A percentile compares a stretch with the other conserved stretches of the same genome.
Evolutionary conservation across 2,113 vertebrate species (phyloP).

Genomic region (Tenrec ecaudatus): DNA sequence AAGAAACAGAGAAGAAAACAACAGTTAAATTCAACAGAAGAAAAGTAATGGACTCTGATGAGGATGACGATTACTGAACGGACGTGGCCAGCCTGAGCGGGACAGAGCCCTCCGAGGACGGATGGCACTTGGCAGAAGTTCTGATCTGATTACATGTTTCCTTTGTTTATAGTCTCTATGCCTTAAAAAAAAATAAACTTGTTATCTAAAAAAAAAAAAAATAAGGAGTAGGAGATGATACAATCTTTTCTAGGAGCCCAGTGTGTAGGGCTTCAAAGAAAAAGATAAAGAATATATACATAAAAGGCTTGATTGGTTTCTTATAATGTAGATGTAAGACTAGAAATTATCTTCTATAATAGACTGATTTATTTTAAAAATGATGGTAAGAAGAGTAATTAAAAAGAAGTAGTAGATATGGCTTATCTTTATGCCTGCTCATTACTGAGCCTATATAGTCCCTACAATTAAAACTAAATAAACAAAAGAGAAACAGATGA

Average conservation of each 20-base stretch:
- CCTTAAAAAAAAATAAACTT: slow-evolving; percentile 81
- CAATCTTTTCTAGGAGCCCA: neutral
- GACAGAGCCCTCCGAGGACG: slow-evolving; percentile 65
- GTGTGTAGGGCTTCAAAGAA: neutral
- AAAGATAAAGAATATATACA: neutral
- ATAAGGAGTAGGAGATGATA: neutral
- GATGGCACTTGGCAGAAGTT: slow-evolving; percentile 63
- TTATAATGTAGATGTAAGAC: neutral
- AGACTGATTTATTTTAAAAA: neutral
- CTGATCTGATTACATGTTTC: slow-evolving; percentile 74
- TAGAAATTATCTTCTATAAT: neutral
- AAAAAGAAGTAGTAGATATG: neutral
- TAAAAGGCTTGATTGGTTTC: neutral
- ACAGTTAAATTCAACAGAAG: slow-evolving; percentile 98
- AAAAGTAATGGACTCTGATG: slow-evolving; percentile 98
- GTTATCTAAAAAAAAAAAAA: slow-evolving; percentile 75
- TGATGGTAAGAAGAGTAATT: neutral
- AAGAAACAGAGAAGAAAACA: slow-evolving; percentile 97
- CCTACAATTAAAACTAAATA: neutral
- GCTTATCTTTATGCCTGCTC: neutral
- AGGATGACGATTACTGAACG: slow-evolving; percentile 91
- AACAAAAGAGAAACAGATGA: neutral
- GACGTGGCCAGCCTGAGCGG: slow-evolving; percentile 70
- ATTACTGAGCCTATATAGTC: neutral
- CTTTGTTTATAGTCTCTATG: slow-evolving; percentile 74